Evolutionary conservation across 2,113 vertebrate genomes (phyloP).

Genomic region (Monopterus albus): DNA sequence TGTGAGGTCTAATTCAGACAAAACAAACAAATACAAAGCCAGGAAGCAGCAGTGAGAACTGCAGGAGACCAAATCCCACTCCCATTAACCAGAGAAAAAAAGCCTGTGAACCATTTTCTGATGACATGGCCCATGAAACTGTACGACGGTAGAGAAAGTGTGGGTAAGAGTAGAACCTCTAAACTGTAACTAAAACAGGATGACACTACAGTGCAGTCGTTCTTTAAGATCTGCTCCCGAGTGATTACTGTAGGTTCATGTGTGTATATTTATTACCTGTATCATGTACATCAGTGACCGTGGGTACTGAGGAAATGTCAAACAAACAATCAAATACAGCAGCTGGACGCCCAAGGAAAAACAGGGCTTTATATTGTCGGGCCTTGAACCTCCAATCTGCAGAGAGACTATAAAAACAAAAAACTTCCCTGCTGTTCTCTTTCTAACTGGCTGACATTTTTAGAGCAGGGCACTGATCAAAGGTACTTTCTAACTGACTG

Average conservation of each 20-base stretch:
- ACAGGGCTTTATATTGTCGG: slow-evolving; percentile 17
- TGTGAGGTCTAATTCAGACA: background rate
- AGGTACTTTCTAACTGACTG: background rate
- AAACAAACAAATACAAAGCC: too few relatives aligned
- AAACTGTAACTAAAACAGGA: too few relatives aligned
- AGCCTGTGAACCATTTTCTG: background rate
- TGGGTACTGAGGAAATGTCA: slow-evolving; percentile 29
- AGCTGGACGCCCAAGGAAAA: slow-evolving; percentile 49
- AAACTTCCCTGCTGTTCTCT: background rate
- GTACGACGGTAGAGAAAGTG: too few relatives aligned
- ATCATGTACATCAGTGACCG: slow-evolving; percentile 1
- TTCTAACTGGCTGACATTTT: slow-evolving; percentile 11
- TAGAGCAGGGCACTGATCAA: slow-evolving; percentile 6
- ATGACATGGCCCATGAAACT: too few relatives aligned
- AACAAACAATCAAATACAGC: slow-evolving; percentile 38
- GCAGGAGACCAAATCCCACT: background rate
- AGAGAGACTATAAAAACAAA: background rate
- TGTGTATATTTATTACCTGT: background rate
- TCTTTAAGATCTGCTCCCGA: too few relatives aligned
- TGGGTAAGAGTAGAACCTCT: too few relatives aligned
- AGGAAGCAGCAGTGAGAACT: background rate
- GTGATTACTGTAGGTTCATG: too few relatives aligned
- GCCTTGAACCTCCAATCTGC: background rate
- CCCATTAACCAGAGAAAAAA: background rate
- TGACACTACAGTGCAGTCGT: too few relatives aligned